Evolutionary conservation across 2,888 invertebrate genomes (phyloP), one percentile per base, ranked within the genome.

Genomic region (Notodromas monacha): DNA sequence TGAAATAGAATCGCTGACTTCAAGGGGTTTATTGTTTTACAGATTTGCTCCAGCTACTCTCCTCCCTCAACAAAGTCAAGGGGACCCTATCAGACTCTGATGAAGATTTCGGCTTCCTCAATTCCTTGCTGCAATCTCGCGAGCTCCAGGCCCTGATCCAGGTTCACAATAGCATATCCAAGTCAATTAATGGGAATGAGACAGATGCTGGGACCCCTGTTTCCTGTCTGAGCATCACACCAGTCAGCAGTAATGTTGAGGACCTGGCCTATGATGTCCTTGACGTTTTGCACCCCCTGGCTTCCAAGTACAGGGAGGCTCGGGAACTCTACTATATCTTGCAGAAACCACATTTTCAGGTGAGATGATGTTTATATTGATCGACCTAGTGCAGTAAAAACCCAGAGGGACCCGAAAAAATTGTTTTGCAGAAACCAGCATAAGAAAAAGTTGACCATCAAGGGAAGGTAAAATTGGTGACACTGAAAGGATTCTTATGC

Each of bases 101-200:
- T 40, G 73, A 76, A 50, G 79, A 79, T 52, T 60, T 76, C 36
- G 67, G 66, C 29, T 79, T 79, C 46, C 57, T 79, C 8, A 70
- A 66, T 50, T 68, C 68, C 38, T 53, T 79, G 30, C 54, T 81
- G 30, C 70, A 70, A 47, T 76, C 74, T 4, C 72, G 68, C 48
- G 73, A 77, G 46, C 58, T 81, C 2, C 70, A 77, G 52, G 77
- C 79, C 16, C 55, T 81, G 39, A 74, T 79, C 15, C 72, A 74
- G 52, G 76, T 77, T 35, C 77, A 79, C 48, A 76, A 76, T 32
- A 37, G 38, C 31, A 38, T 41, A 32, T n/a, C n/a, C n/a, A n/a
- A n/a, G n/a, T n/a, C n/a, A n/a, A n/a, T n/a, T n/a, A n/a, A n/a
- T n/a, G n/a, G n/a, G n/a, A n/a, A n/a, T n/a, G n/a, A n/a, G n/a